Evolutionary conservation across 1,140 invertebrate genomes (phyloP), one percentile per base, ranked within the genome.

Genomic region (Cotesia vestalis): DNA sequence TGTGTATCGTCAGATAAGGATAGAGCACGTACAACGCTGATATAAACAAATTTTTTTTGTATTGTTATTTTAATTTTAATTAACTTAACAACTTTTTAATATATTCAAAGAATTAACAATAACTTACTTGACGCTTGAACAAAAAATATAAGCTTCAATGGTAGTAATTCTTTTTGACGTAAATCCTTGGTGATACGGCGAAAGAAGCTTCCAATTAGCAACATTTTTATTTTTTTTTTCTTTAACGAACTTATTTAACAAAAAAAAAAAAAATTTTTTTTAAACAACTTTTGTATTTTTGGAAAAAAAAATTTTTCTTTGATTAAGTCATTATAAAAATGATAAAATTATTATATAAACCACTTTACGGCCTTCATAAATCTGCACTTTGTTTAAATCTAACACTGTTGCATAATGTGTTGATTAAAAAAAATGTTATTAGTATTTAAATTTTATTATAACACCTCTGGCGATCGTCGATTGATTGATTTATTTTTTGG

Each of bases 1-100:
- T 95, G 81, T 95, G 94, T 64, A 96, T 92, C 2, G 94, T 94
- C 78, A 96, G 85, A 83, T 95, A 96, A 1, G 94, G 94, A 79
- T 95, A 93, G 38, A 96, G 87, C 46, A 94, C 92, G 77, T 90
- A 90, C 34, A 94, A 84, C 17, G 92, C 92, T 81, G 46, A 87
- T 81, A 67, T 27, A 60, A 20, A 59, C 34, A 27, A 5, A 14
- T 17, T 14, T 55, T 55, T 12, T 55, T 55, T 1, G 57, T 63
- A 55, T 20, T 40, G 4, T 53, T 1, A 62, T 63, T 66, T 20
- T 52, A 9, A 64, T 27, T 64, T 64, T 17, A 27, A 46, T 61
- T 57, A 35, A 12, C 11, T 6, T 36, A 17, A 27, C 9, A 52
- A 66, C 11, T 61, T 46, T 9, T 66, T 17, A 57, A 61, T 66